These are phyloP conservation scores for Lasioglossum calceatum DNA, from an alignment of 2,888 invertebrate genomes.

Conservation along the genomic window DNA sequence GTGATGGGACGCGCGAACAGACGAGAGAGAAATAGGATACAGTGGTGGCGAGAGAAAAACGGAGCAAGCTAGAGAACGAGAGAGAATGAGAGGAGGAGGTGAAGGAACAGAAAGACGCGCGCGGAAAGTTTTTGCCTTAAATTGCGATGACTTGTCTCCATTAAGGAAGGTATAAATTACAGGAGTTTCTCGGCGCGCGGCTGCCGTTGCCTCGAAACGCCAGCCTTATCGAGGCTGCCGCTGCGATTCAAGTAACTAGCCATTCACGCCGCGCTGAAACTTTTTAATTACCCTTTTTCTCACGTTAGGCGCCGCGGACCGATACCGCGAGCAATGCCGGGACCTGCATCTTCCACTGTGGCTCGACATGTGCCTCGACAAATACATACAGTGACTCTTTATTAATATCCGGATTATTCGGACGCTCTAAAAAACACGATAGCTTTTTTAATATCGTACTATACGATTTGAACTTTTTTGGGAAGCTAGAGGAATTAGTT, in stretches of 20 bases:
- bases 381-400: too few species aligned
- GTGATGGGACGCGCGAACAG: neutral
- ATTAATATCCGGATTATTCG: too few species aligned
- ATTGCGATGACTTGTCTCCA: conserved; percentile 64
- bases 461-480: too few species aligned
- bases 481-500: too few species aligned
- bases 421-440: too few species aligned
- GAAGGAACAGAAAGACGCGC: conserved; percentile 30
- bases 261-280: conserved; percentile 71
- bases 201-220: conserved; percentile 25
- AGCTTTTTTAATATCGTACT: too few species aligned
- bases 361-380: neutral
- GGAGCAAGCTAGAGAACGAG: neutral
- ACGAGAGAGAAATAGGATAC: neutral
- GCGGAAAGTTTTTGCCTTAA: conserved; percentile 60
- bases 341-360: neutral
- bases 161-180: conserved; percentile 65
- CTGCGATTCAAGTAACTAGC: conserved; percentile 55
- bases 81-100: neutral
- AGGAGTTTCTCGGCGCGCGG: conserved; percentile 38
- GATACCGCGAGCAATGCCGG: neutral
- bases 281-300: conserved; percentile 72
- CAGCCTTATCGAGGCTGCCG: conserved; percentile 51
- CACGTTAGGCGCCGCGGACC: neutral
- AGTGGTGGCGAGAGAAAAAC: neutral